Percentiles rank a stretch among this genome's conserved stretches.
phyloP scores from a whole-genome alignment of 2,797 vertebrate species.

The Melanotaenia parkinsoni region DNA sequence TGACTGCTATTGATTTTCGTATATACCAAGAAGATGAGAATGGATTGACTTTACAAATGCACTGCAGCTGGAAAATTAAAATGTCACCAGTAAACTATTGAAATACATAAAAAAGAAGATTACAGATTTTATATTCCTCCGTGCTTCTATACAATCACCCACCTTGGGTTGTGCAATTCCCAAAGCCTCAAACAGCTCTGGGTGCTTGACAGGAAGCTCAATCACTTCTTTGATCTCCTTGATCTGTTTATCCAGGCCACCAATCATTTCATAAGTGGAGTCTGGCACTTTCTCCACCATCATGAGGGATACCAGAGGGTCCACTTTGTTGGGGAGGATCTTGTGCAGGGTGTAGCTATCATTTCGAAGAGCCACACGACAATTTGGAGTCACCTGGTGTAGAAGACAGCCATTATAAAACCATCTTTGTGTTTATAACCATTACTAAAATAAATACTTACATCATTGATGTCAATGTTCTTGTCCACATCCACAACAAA shows the following conservation, averaged over 20 bases:
- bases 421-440: background rate
- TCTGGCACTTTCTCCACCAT: slow-evolving; percentile 99
- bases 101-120: background rate
- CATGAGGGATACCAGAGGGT: slow-evolving; percentile 97
- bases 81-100: background rate
- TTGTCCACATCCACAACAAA: slow-evolving; percentile 99
- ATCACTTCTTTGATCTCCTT: slow-evolving; percentile 99
- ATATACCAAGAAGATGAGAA: no score
- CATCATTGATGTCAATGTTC: slow-evolving; percentile 99
- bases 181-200: slow-evolving; percentile 96
- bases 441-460: slow-evolving; percentile 77
- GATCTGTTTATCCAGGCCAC: slow-evolving; percentile 98
- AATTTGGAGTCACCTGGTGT: slow-evolving; percentile 94
- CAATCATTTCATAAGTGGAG: slow-evolving; percentile 99
- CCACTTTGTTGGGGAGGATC: slow-evolving; percentile 98
- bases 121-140: background rate
- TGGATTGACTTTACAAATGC: no score
- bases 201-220: slow-evolving; percentile 97
- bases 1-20: no score
- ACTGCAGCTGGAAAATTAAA: no score
- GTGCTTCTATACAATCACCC: slow-evolving; percentile 27
- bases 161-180: slow-evolving; percentile 98
- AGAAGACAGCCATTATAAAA: background rate
- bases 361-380: slow-evolving; percentile 94
- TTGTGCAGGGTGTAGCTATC: slow-evolving; percentile 99